phyloP scores from a whole-genome alignment of 2,888 invertebrate genomes.

The Rhogogaster chlorosoma region DNA sequence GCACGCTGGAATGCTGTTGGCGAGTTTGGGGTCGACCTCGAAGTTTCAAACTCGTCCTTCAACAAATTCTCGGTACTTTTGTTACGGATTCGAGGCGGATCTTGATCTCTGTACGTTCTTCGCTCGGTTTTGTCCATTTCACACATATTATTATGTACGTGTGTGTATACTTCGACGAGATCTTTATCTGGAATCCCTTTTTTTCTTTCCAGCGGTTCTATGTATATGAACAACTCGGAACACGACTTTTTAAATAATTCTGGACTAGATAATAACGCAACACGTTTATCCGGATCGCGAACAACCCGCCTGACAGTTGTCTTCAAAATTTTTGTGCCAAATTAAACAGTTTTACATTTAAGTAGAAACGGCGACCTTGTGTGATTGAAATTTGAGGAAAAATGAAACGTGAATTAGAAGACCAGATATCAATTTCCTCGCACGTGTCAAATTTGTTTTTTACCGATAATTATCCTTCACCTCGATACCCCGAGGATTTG shows the following conservation, averaged over 20 bases:
- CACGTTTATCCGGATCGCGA: conserved; percentile 6
- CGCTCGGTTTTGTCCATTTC: conserved; percentile 70
- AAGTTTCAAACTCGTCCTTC: conserved; percentile 63
- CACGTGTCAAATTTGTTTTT: background rate
- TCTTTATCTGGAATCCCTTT: background rate
- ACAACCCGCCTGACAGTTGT: background rate
- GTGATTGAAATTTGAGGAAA: background rate
- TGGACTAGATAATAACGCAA: conserved; percentile 30
- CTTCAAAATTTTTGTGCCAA: background rate
- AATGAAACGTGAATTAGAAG: background rate
- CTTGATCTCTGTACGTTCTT: conserved; percentile 71
- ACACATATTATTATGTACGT: conserved; percentile 63
- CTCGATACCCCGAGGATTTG: background rate
- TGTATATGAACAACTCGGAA: background rate
- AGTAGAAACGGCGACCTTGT: background rate
- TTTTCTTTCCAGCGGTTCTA: background rate
- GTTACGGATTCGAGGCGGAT: conserved; percentile 71
- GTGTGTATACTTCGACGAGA: background rate
- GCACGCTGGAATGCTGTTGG: conserved; percentile 64
- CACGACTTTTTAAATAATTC: background rate
- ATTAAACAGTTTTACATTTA: background rate
- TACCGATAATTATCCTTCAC: background rate
- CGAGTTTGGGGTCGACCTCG: conserved; percentile 66
- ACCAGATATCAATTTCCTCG: background rate
- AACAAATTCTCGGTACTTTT: conserved; percentile 63